phyloP scores from a whole-genome alignment of 2,113 vertebrate genomes.

The Nematolebias whitei region DNA sequence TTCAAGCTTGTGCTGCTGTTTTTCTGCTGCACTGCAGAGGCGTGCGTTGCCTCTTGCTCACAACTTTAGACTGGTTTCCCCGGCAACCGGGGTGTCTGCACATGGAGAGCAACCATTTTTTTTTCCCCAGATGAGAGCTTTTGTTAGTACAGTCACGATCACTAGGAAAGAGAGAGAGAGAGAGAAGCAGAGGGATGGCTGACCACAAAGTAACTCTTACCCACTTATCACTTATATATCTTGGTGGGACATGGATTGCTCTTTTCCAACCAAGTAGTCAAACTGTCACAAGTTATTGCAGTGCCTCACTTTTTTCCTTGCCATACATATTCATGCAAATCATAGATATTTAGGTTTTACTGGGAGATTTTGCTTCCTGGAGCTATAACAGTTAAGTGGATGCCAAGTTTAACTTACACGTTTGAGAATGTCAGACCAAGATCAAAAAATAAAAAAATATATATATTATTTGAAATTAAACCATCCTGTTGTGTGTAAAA shows the following conservation, averaged over 20 bases:
- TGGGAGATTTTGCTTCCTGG: background rate
- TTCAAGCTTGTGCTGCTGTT: slow-evolving; percentile 70
- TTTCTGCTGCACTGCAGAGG: slow-evolving; percentile 80
- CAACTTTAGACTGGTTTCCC: slow-evolving; percentile 79
- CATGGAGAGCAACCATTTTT: slow-evolving; percentile 78
- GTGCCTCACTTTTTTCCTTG: background rate
- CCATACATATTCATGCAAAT: background rate
- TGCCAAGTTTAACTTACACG: slow-evolving; percentile 22
- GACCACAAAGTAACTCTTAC: slow-evolving; percentile 48
- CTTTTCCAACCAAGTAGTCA: slow-evolving; percentile 48
- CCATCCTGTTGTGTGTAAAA: slow-evolving; percentile 11
- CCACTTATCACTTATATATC: slow-evolving; percentile 56
- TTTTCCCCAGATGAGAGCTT: slow-evolving; percentile 71
- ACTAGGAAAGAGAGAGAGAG: slow-evolving; percentile 46
- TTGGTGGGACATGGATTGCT: slow-evolving; percentile 37
- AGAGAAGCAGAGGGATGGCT: slow-evolving; percentile 36
- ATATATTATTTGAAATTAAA: background rate
- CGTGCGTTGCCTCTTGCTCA: slow-evolving; percentile 69
- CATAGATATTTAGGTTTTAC: slow-evolving; percentile 2
- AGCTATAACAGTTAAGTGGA: background rate
- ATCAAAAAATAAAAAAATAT: slow-evolving; percentile 6
- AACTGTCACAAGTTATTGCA: slow-evolving; percentile 36
- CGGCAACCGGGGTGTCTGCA: slow-evolving; percentile 79
- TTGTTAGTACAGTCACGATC: slow-evolving; percentile 77
- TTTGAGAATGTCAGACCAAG: slow-evolving; percentile 8